Evolutionary conservation across 2,113 vertebrate genomes (phyloP).

Genomic region (Cryptomyrus ogoouensis): DNA sequence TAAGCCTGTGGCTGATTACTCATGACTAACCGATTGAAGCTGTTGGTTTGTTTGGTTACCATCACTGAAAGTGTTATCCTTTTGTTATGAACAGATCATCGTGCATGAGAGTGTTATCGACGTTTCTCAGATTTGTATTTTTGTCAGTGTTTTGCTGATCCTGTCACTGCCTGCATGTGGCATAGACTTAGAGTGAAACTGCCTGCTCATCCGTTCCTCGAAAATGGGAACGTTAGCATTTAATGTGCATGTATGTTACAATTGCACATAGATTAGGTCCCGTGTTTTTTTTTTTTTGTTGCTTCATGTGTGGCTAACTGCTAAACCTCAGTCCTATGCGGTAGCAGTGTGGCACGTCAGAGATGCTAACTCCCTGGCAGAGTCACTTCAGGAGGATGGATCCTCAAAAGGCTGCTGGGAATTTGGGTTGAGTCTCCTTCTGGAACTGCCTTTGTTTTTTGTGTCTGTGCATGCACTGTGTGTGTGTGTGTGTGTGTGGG

Average conservation of each 20-base stretch:
- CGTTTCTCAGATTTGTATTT: not conserved
- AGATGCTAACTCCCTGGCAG: not conserved
- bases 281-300: not conserved
- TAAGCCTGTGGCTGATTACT: not conserved
- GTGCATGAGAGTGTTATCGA: not conserved
- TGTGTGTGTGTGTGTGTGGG: not conserved
- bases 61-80: not conserved
- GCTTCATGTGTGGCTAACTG: not conserved
- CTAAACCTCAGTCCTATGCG: not conserved
- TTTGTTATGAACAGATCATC: not conserved
- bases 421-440: not conserved
- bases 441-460: not conserved
- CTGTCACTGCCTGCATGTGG: conserved; percentile 37
- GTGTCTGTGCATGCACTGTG: not conserved
- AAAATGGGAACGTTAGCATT: not conserved
- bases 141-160: conserved; percentile 31
- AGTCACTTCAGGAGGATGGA: not conserved
- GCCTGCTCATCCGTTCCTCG: conserved; percentile 12
- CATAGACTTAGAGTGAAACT: conserved; percentile 45
- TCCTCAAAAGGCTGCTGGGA: not conserved
- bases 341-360: not conserved
- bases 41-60: not conserved
- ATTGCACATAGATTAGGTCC: not conserved
- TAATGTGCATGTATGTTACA: not conserved
- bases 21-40: not conserved